These are phyloP conservation scores for Macroglossus sobrinus DNA, from an alignment of 2,113 vertebrate genomes.

Conservation along the genomic window DNA sequence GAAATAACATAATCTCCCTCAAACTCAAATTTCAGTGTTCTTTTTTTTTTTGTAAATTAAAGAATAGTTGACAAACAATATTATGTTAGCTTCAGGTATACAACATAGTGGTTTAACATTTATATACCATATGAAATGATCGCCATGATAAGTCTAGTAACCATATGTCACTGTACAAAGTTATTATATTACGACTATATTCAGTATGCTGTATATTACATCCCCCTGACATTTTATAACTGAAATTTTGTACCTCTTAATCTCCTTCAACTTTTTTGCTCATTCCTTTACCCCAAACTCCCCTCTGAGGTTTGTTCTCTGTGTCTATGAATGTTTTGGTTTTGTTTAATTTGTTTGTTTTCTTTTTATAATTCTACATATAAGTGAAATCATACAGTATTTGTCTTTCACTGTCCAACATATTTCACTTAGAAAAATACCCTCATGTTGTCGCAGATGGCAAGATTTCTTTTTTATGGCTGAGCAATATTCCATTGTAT, in stretches of 20 bases:
- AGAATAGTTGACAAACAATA: neutral
- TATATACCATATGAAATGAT: neutral
- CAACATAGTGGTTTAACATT: neutral
- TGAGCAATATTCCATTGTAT: neutral
- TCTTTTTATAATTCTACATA: neutral
- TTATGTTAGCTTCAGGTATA: neutral
- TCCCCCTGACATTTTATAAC: neutral
- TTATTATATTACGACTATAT: neutral
- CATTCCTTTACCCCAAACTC: neutral
- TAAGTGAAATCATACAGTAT: neutral
- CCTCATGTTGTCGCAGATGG: neutral
- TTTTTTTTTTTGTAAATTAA: neutral
- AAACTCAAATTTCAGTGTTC: neutral
- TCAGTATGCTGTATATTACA: neutral
- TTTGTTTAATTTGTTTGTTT: neutral
- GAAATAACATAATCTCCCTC: neutral
- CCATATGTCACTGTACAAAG: neutral
- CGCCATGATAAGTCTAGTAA: neutral
- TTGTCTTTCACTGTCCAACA: neutral
- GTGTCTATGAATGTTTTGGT: neutral
- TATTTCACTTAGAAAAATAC: neutral
- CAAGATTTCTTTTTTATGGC: neutral
- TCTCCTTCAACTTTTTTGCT: neutral
- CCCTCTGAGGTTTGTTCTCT: neutral
- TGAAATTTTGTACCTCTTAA: neutral